Evolutionary conservation across 37 sponge, comb jelly and placozoan species (phyloP), one percentile per base, ranked within the genome.

Genomic region (Halisarca cf. caerulea): DNA sequence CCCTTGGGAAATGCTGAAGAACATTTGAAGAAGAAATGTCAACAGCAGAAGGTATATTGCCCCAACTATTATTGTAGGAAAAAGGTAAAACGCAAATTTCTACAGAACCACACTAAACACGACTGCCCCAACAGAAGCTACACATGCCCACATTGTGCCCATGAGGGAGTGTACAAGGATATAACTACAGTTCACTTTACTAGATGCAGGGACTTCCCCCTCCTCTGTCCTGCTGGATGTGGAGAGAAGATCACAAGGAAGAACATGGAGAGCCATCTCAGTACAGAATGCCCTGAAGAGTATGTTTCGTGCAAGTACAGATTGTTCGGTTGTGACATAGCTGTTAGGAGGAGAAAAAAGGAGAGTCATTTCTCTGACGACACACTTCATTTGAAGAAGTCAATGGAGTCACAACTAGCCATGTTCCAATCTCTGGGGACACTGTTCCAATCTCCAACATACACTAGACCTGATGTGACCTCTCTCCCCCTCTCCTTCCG

Each of bases 51-150:
- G 36, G 58, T 86, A 59, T 5, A 21, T 18, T 53, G 55, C 21
- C 81, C 85, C 54, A 60, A 64, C 14, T n/a, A n/a, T n/a, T 58
- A 30, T 2, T 90, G 90, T 78, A 83, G 79, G 20, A 37, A 59
- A 2, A 7, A 2, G 35, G 14, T 90, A 0, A 4, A 47, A 9
- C 23, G 24, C 6, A 0, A 21, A 5, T 23, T 32, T 14, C 74
- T 90, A 25, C 34, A 78, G 3, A 17, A 51, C 0, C 90, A 90
- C 58, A 11, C 33, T 14, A 23, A 55, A 0, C 41, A 75, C 0
- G 37, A 60, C 18, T 90, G 91, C 41, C 81, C 47, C 6, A 2
- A 53, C 8, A 47, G 91, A 24, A 68, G 60, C 3, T 70, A 83
- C 43, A 39, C 2, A 6, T 90, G 91, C 47, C 71, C 71, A 20